Conservation (phyloP, 2,113 vertebrate species). For the Amazona guildingii region DNA sequence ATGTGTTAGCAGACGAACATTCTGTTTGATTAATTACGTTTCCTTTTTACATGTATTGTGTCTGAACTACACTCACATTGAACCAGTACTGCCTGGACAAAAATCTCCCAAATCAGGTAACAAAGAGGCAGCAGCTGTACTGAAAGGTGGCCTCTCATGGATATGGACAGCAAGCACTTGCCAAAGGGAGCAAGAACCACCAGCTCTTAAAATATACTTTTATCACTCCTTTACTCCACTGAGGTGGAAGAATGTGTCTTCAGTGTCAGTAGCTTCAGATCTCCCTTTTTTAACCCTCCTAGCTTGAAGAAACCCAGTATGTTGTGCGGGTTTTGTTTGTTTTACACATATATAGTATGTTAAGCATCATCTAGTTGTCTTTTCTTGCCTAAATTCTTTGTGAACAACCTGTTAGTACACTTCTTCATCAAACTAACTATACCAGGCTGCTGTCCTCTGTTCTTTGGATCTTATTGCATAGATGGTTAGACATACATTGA, state of each 20-base stretch:
- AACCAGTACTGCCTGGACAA: constrained; percentile 82
- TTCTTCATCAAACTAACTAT: background rate
- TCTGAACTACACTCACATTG: constrained; percentile 85
- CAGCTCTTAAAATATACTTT: background rate
- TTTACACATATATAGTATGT: background rate
- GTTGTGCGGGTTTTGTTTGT: background rate
- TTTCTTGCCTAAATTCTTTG: background rate
- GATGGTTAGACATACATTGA: background rate
- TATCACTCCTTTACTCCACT: background rate
- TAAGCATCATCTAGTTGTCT: background rate
- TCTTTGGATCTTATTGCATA: background rate
- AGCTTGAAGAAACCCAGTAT: background rate
- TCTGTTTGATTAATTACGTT: background rate
- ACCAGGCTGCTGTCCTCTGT: background rate
- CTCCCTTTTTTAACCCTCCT: background rate
- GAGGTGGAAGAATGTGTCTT: background rate
- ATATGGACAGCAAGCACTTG: constrained; percentile 76
- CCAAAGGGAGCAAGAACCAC: constrained; percentile 76
- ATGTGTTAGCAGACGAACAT: background rate
- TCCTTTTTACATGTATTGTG: constrained; percentile 74
- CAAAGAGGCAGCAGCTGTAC: constrained; percentile 80
- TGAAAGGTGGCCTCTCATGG: constrained; percentile 85
- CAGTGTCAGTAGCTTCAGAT: background rate
- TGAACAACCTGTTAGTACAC: background rate
- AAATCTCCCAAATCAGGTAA: constrained; percentile 76